Base-by-base conservation (phyloP, 2,888 invertebrate genomes). In the Auanema sp. region DNA sequence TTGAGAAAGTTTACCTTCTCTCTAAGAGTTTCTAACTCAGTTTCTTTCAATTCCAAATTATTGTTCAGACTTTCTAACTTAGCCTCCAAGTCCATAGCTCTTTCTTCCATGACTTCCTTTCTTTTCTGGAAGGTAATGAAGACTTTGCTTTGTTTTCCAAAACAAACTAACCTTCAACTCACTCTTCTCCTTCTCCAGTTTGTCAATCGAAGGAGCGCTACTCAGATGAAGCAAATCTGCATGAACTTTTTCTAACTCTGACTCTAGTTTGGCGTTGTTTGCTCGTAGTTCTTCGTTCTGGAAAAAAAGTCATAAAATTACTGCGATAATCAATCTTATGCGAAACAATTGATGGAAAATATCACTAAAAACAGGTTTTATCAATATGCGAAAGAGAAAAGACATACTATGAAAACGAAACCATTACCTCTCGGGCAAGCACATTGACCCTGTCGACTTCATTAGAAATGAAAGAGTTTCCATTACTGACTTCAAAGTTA, bases 161-260 rank as follows among this genome's bases (percentile, higher is more conserved):
- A n/a, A n/a, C n/a, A 5, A 41, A n/a, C 54, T 0, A 12, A 60
- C 60, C 44, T 49, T 60, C 6, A 60, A 47, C 4, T 60, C 60
- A 47, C 49, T 24, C 49, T 60, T 60, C 24, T 60, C 60, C 12
- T 16, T 25, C 43, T 54, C 54, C 16, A 60, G 47, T 1, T 40
- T 25, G 1, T 54, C 55, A n/a, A 54, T 25, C 11, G 47, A 44
- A 12, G 43, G 54, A 23, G 40, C 33, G 24, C 23, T 53, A 8
- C 25, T 33, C 24, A 41, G 16, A 40, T 60, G 54, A 16, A 18
- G 18, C 6, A 60, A 23, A 33, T 55, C 21, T 25, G 53, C 54
- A 21, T 25, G 43, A 12, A 49, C 11, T n/a, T 25, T n/a, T n/a
- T 60, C 60, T 14, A 60, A 24, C 16, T 60, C 54, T 10, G 10